Conservation (phyloP, 2,888 invertebrate species). For the Eudasyphora cyanicolor region DNA sequence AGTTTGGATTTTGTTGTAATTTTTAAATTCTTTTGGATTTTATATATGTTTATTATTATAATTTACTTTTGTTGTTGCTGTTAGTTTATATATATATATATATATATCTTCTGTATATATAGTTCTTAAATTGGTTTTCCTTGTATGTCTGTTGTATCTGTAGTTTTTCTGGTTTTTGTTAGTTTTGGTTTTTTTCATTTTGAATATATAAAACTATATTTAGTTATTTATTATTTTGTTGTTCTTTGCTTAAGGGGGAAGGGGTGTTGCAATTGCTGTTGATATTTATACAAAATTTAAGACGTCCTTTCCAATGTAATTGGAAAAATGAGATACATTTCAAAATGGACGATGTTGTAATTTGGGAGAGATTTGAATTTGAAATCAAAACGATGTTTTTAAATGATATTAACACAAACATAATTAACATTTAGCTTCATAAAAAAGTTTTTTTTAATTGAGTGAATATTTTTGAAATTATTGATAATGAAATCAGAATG, state of each 20-base stretch:
- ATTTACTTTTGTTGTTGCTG: slow-evolving; percentile 73
- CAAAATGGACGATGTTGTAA: too few species aligned
- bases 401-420: too few species aligned
- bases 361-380: too few species aligned
- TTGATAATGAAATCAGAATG: too few species aligned
- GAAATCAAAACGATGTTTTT: too few species aligned
- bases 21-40: slow-evolving; percentile 45
- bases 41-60: slow-evolving; percentile 70
- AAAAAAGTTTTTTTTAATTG: too few species aligned
- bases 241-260: background rate
- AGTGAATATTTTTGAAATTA: too few species aligned
- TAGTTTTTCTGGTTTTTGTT: slow-evolving; percentile 50
- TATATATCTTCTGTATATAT: too few species aligned
- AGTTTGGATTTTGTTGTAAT: slow-evolving; percentile 10
- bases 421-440: too few species aligned
- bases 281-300: background rate
- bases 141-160: slow-evolving; percentile 68
- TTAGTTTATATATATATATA: too few species aligned
- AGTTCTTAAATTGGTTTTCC: slow-evolving; percentile 71
- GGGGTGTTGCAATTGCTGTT: background rate
- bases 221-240: slow-evolving; percentile 14
- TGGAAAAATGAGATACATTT: too few species aligned
- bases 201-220: slow-evolving; percentile 49
- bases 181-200: slow-evolving; percentile 23
- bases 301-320: too few species aligned